Evolutionary conservation across 2,797 vertebrate species (phyloP).

Genomic region (Sebastes matsubarae): DNA sequence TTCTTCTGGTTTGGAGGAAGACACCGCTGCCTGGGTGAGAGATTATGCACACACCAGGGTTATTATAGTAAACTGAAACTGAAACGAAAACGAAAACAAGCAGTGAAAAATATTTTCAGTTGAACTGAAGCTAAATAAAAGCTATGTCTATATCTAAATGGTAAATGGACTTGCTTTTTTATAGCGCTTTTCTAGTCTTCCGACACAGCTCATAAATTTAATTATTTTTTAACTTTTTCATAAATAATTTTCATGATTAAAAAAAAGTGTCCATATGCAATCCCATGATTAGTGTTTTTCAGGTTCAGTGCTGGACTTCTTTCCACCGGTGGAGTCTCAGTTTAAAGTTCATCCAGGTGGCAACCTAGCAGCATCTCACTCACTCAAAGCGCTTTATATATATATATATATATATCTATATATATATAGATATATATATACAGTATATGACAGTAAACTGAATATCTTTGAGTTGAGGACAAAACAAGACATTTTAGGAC

Average conservation of each 20-base stretch:
- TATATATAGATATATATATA: accelerated
- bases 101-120: too few species aligned
- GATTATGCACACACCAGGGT: neutral
- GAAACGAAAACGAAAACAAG: too few species aligned
- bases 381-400: too few species aligned
- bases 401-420: too few species aligned
- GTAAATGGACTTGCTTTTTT: too few species aligned
- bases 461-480: too few species aligned
- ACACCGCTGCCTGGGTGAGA: constrained; percentile 66
- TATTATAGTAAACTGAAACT: neutral
- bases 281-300: constrained; percentile 19
- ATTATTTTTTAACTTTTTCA: constrained; percentile 32
- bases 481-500: too few species aligned
- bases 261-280: constrained; percentile 59
- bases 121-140: too few species aligned
- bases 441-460: too few species aligned
- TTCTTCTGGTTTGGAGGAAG: constrained; percentile 59
- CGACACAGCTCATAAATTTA: constrained; percentile 12
- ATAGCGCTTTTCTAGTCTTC: too few species aligned
- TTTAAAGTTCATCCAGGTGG: neutral
- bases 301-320: constrained; percentile 12
- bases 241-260: constrained; percentile 49
- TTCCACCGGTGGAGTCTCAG: constrained; percentile 28
- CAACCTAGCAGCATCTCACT: constrained; percentile 22
- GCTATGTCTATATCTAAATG: too few species aligned